Evolutionary conservation across 2,888 invertebrate species (phyloP), one percentile per base, ranked within the genome.

Genomic region (Neria commutata): DNA sequence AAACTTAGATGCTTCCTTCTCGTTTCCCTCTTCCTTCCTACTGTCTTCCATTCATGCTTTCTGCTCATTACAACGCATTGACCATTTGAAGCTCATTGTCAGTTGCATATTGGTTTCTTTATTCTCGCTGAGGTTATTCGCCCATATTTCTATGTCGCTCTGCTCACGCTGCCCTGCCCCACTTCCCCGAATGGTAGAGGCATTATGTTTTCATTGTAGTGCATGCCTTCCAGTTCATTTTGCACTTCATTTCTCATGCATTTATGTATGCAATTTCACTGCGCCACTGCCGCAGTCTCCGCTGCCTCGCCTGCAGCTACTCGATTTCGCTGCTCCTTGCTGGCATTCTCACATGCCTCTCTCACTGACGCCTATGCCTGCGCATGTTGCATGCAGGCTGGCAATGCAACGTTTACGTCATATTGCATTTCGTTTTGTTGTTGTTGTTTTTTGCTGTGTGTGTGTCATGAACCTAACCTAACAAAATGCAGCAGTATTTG

Each of bases 381-480:
- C n/a, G n/a, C n/a, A n/a, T n/a, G n/a, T n/a, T n/a, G n/a, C n/a
- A n/a, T n/a, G n/a, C n/a, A n/a, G n/a, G n/a, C n/a, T n/a, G n/a
- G n/a, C n/a, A n/a, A n/a, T 37, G 37, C 37, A 37, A n/a, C n/a
- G n/a, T 42, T 42, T 42, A 42, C 42, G 42, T 42, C 42, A 42
- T 19, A 42, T 19, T 37, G n/a, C n/a, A n/a, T n/a, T n/a, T n/a
- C n/a, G n/a, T n/a, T n/a, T n/a, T n/a, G n/a, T n/a, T n/a, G n/a
- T n/a, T n/a, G n/a, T n/a, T n/a, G n/a, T n/a, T n/a, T n/a, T n/a
- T n/a, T n/a, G n/a, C 33, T 50, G 56, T 56, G 51, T 56, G 45
- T 42, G 54, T 54, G 58, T 58, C 60, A 58, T 59, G 65, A 67
- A 66, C 67, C 66, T 67, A 72, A 69, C 66, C 69, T 66, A 69